phyloP scores from a whole-genome alignment of 2,797 vertebrate genomes.

The Anas acuta region DNA sequence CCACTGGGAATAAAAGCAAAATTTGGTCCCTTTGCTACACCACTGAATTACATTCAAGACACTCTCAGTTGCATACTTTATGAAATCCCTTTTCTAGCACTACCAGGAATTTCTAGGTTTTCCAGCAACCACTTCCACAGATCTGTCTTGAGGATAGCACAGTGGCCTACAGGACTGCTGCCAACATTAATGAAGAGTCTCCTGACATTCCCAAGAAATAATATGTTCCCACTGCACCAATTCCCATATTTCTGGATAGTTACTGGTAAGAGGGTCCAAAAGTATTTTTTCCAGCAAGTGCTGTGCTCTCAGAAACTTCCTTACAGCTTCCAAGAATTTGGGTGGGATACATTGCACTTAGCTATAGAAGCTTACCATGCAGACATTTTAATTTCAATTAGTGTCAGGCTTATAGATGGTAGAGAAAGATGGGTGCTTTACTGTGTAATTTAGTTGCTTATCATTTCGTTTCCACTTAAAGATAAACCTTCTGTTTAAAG shows the following conservation, averaged over 20 bases:
- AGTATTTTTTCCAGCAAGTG: neutral
- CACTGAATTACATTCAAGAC: neutral
- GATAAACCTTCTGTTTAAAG: too few relatives aligned
- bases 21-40: neutral
- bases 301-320: neutral
- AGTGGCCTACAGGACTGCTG: neutral
- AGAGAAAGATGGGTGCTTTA: fast-evolving
- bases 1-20: neutral
- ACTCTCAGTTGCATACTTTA: neutral
- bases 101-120: neutral
- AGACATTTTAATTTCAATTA: neutral
- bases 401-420: neutral
- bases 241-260: neutral
- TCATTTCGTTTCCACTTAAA: neutral
- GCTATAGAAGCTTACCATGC: neutral
- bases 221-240: fast-evolving
- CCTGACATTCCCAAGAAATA: neutral
- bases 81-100: neutral
- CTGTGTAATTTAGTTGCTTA: neutral
- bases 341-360: neutral
- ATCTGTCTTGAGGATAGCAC: neutral
- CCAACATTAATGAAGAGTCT: neutral
- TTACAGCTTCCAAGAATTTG: neutral
- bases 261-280: neutral
- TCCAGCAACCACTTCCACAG: neutral